These are phyloP conservation scores for Macrocentrus cingulum DNA, from an alignment of 1,140 invertebrate species.

Conservation along the genomic window DNA sequence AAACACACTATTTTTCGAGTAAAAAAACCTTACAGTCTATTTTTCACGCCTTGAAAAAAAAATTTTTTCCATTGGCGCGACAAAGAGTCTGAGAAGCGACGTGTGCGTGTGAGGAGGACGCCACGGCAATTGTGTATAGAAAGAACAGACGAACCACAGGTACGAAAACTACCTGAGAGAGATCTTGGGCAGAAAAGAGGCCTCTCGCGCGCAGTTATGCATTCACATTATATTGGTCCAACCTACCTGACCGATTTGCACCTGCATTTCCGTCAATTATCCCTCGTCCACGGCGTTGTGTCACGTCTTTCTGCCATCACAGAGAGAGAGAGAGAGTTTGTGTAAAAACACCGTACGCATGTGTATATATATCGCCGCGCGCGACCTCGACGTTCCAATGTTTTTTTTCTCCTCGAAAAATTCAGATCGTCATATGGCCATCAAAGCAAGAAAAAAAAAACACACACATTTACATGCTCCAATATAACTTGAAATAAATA, in stretches of 20 bases:
- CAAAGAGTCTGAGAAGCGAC: neutral
- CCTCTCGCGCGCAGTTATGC: conserved; percentile 9
- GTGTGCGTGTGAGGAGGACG: neutral
- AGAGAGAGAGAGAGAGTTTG: neutral
- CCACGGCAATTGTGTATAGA: conserved; percentile 6
- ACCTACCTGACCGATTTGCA: conserved; percentile 17
- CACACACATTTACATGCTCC: no score
- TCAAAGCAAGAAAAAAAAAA: no score
- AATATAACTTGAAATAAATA: no score
- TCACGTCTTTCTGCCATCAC: neutral
- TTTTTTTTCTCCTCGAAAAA: no score
- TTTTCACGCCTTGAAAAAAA: no score
- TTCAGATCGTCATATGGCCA: no score
- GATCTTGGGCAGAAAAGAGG: conserved; percentile 14
- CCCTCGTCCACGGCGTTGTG: neutral
- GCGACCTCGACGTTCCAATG: no score
- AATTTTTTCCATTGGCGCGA: no score
- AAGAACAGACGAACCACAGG: conserved; percentile 8
- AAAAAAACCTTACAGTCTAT: no score
- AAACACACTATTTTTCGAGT: no score
- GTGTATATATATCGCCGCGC: no score
- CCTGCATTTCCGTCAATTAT: conserved; percentile 14
- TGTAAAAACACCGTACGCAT: no score
- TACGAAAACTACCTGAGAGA: conserved; percentile 15
- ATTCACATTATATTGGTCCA: conserved; percentile 3